Evolutionary conservation across 1,140 invertebrate species (phyloP).

Genomic region (Hyposmocoma kahamanoa): DNA sequence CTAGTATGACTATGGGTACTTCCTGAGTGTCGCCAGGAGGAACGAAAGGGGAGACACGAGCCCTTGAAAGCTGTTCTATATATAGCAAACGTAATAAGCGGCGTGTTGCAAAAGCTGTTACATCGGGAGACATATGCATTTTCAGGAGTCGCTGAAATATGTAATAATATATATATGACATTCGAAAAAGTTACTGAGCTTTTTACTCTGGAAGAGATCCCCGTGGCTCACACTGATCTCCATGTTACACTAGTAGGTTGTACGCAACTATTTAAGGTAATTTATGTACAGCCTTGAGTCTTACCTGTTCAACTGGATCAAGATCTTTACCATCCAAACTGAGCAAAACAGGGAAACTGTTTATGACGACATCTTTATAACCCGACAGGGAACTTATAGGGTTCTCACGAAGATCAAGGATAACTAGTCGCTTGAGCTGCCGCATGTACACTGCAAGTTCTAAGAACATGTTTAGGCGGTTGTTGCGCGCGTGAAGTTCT

Average conservation of each 20-base stretch:
- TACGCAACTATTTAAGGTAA: too few relatives aligned
- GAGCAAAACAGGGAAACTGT: conserved; percentile 43
- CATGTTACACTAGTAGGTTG: too few relatives aligned
- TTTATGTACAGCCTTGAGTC: too few relatives aligned
- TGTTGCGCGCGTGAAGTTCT: conserved; percentile 53
- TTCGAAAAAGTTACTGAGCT: too few relatives aligned
- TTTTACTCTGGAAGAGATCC: too few relatives aligned
- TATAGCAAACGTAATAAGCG: conserved; percentile 50
- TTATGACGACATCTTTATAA: conserved; percentile 47
- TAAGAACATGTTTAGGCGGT: conserved; percentile 34
- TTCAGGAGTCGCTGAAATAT: conserved; percentile 38
- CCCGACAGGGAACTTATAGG: conserved; percentile 41
- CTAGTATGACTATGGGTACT: conserved; percentile 48
- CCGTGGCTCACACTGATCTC: too few relatives aligned
- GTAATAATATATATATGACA: too few relatives aligned
- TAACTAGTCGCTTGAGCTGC: conserved; percentile 35
- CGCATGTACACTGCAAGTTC: conserved; percentile 56
- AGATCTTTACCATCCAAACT: conserved; percentile 40
- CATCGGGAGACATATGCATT: conserved; percentile 46
- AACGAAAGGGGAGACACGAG: conserved; percentile 34
- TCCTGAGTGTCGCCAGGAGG: conserved; percentile 50
- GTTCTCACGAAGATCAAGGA: conserved; percentile 52
- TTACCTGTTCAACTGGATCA: conserved; percentile 46
- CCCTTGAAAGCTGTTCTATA: conserved; percentile 49
- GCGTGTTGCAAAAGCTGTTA: conserved; percentile 32